phyloP scores from a whole-genome alignment of 2,888 invertebrate species.

The Tipula helvola region DNA sequence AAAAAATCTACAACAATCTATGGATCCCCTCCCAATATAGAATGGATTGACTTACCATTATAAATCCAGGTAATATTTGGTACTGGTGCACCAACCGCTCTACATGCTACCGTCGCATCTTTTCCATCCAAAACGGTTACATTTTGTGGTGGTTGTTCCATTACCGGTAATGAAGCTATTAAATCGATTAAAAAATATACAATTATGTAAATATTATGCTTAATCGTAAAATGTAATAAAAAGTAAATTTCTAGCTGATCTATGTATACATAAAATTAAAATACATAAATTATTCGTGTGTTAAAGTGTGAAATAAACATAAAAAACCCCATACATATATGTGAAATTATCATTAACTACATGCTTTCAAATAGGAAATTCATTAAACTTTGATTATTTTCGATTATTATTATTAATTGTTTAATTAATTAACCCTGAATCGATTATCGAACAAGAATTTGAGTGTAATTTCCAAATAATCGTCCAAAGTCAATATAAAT shows the following conservation, averaged over 20 bases:
- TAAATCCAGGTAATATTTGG: constrained; percentile 88
- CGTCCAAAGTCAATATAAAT: too few relatives aligned
- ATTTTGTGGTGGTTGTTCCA: constrained; percentile 75
- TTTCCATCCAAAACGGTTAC: constrained; percentile 84
- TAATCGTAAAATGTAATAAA: background rate
- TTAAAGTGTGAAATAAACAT: constrained; percentile 15
- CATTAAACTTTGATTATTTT: background rate
- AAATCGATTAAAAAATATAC: constrained; percentile 18
- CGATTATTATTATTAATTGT: background rate
- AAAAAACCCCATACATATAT: background rate
- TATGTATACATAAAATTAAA: constrained; percentile 16
- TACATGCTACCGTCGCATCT: constrained; percentile 78
- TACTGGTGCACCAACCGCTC: constrained; percentile 79
- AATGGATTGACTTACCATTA: constrained; percentile 53
- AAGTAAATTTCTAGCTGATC: constrained; percentile 25
- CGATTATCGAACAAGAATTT: too few relatives aligned
- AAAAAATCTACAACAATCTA: background rate
- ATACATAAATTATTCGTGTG: constrained; percentile 4
- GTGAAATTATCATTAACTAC: background rate
- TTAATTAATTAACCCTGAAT: background rate
- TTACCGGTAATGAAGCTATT: constrained; percentile 73
- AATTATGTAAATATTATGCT: constrained; percentile 15
- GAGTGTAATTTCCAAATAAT: too few relatives aligned
- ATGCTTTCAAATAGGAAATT: background rate
- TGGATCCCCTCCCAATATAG: constrained; percentile 11